Evolutionary conservation across 2,888 invertebrate species (phyloP).

Genomic region (Oasisia sp.): DNA sequence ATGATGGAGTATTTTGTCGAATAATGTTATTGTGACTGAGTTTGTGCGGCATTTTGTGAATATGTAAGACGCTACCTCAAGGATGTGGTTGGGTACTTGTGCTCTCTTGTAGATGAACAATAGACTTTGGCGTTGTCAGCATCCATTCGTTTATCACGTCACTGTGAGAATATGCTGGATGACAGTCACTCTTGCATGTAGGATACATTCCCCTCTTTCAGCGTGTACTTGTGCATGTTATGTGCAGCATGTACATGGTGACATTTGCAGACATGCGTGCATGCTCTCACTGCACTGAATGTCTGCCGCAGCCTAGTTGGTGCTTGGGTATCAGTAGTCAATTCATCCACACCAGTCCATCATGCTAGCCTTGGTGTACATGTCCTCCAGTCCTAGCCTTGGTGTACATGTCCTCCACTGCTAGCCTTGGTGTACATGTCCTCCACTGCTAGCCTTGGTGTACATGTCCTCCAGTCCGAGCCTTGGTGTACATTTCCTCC

Average conservation of each 20-base stretch:
- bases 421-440: neutral
- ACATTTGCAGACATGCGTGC: neutral
- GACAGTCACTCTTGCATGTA: neutral
- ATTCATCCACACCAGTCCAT: neutral
- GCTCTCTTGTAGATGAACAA: neutral
- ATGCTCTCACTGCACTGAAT: neutral
- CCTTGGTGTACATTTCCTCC: neutral
- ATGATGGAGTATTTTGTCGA: neutral
- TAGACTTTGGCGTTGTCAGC: neutral
- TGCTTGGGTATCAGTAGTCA: neutral
- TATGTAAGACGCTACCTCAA: conserved; percentile 9
- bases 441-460: neutral
- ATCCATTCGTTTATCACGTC: neutral
- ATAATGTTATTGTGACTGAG: too few species aligned
- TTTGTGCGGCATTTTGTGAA: neutral
- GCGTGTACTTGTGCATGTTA: neutral
- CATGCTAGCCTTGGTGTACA: neutral
- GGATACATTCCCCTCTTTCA: neutral
- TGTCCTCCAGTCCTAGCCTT: neutral
- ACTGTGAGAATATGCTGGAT: neutral
- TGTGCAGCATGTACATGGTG: neutral
- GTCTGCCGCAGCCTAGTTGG: neutral
- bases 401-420: neutral
- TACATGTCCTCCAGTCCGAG: neutral
- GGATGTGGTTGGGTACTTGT: neutral